Percentiles rank a stretch among this genome's conserved stretches.
phyloP scores from a whole-genome alignment of 2,113 vertebrate genomes.

The Nothoprocta perdicaria region DNA sequence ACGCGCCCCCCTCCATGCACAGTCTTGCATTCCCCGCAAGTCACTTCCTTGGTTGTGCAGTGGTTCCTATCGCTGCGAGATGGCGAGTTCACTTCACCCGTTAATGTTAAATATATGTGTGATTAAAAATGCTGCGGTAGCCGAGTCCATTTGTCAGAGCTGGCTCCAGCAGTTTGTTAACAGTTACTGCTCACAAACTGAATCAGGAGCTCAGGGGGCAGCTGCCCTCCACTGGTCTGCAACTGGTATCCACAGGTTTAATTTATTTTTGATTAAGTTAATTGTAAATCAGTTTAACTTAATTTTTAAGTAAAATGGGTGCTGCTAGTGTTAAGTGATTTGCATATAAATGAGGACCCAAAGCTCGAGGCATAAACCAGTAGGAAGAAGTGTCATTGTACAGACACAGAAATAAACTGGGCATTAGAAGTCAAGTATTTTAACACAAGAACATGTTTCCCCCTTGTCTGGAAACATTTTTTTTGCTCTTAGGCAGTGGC shows the following conservation, averaged over 20 bases:
- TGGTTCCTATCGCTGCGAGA: too few relatives aligned
- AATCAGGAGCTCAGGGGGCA: not conserved
- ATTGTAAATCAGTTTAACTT: not conserved
- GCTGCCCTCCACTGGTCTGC: too few relatives aligned
- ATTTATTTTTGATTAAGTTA: too few relatives aligned
- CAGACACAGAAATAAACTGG: not conserved
- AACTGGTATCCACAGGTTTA: too few relatives aligned
- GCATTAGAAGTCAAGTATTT: not conserved
- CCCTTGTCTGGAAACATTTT: not conserved
- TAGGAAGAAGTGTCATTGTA: not conserved
- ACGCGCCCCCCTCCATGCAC: too few relatives aligned
- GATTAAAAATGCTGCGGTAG: not conserved
- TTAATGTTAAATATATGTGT: not conserved
- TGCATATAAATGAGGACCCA: not conserved
- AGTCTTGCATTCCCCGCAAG: too few relatives aligned
- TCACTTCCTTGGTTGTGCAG: too few relatives aligned
- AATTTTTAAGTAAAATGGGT: not conserved
- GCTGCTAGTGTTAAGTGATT: not conserved
- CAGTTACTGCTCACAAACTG: not conserved
- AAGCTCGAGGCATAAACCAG: not conserved
- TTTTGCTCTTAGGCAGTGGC: not conserved
- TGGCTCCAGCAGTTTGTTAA: not conserved
- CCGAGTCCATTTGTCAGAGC: not conserved
- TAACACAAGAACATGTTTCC: not conserved
- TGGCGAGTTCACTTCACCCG: fast-evolving